Conservation (phyloP, 2,888 invertebrate genomes). For the Blastobasis lacticolella region DNA sequence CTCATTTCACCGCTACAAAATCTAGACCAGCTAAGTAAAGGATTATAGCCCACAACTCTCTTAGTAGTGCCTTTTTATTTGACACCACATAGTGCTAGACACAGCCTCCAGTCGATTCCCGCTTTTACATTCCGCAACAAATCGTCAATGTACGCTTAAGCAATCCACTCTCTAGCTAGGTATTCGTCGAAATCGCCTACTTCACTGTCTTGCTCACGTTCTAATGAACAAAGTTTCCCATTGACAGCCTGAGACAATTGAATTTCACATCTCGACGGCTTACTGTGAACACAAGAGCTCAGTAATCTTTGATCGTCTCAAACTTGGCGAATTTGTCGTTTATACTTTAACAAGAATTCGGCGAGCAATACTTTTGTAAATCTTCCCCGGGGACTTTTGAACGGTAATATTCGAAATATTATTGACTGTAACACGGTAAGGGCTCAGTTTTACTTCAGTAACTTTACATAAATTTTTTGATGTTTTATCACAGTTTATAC, state of each 20-base stretch:
- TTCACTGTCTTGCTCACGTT: too few species aligned
- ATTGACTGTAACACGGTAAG: not conserved
- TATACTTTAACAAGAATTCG: not conserved
- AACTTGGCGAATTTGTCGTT: not conserved
- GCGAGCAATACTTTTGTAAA: not conserved
- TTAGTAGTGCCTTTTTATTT: not conserved
- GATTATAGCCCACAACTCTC: too few species aligned
- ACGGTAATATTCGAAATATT: not conserved
- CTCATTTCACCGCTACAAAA: too few species aligned
- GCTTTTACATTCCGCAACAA: not conserved
- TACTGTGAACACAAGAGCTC: not conserved
- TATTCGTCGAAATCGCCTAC: too few species aligned
- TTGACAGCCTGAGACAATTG: conserved; percentile 1
- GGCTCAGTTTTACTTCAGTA: too few species aligned
- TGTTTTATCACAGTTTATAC: too few species aligned
- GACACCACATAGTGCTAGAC: not conserved
- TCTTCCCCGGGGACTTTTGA: not conserved
- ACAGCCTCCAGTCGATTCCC: not conserved
- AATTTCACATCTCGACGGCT: not conserved
- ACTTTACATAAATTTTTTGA: too few species aligned
- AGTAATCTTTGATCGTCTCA: not conserved
- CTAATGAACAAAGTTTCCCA: conserved; percentile 4
- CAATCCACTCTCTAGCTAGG: too few species aligned
- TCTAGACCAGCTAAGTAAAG: too few species aligned
- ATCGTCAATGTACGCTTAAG: too few species aligned